Evolutionary conservation across 2,888 invertebrate species (phyloP), one percentile per base, ranked within the genome.

Genomic region (Lissocephala sabroskyi): DNA sequence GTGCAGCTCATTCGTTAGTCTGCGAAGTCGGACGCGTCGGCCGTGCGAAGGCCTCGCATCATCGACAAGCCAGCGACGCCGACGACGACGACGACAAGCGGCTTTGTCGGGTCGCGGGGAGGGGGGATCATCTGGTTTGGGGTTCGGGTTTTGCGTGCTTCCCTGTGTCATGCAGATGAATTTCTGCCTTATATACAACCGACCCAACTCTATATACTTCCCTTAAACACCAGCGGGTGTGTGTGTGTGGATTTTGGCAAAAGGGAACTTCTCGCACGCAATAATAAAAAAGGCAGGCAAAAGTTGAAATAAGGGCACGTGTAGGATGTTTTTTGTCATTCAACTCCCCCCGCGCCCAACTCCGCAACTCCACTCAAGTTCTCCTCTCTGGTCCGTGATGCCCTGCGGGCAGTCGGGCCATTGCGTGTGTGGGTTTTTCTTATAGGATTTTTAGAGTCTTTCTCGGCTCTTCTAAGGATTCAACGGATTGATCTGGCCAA

Each of bases 281-380:
- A n/a, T n/a, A n/a, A n/a, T n/a, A n/a, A n/a, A 63, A 56, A 66
- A 52, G 49, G 33, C 30, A 47, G 36, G 41, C 19, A 44, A 2
- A 46, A 55, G 49, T 50, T 43, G 48, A 53, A 79, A 71, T 63
- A 79, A 79, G 65, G 79, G 81, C 79, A 79, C 79, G 80, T 79
- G 79, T 77, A 64, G 65, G 60, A 59, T 55, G 56, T 49, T 54
- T 46, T 53, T 50, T 9, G 30, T n/a, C n/a, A n/a, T n/a, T 23
- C 30, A 43, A 28, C 36, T 40, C 9, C 26, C 9, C 9, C 26
- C 26, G 26, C 26, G 4, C 9, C 26, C 9, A 9, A 4, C 26
- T 26, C 26, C 26, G 26, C 26, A 6, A 26, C 26, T 26, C 26
- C 9, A 26, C 26, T 26, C 4, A 4, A 4, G 9, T 26, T 37